Evolutionary conservation across 2,888 invertebrate genomes (phyloP), one percentile per base, ranked within the genome.

Genomic region (Orthosia gracilis): DNA sequence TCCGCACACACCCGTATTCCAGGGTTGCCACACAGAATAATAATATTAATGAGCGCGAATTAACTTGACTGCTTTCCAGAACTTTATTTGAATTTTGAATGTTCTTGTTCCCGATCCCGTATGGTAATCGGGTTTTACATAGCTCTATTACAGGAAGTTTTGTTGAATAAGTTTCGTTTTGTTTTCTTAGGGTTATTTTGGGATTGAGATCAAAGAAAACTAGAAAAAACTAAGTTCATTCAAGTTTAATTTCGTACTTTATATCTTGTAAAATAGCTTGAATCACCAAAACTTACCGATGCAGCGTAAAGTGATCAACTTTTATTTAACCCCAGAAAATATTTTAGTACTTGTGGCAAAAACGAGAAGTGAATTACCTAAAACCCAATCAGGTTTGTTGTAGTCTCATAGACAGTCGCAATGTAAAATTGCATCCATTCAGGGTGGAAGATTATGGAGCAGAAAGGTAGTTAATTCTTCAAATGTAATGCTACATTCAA

Each of bases 1-100:
- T 86, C 78, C 78, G 64, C 40, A 65, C 23, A 65, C 54, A 63
- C 73, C 59, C 54, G 62, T 69, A 58, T 78, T 66, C 61, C 76
- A 64, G 85, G 76, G 85, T 84, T 86, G 78, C 85, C 82, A 84
- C 23, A 18, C 40, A 21, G 58, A 70, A 72, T 52, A 71, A 83
- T 78, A 82, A 82, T 65, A 68, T 69, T 76, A 78, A 82, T 76
- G 82, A 62, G 64, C 40, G 45, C 31, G 82, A 81, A 67, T 75
- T 75, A 67, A 81, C 40, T 75, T 50, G 4, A 65, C 54, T 61
- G 64, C 23, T 13, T 63, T 58, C 57, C 1, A 18, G 40, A 78
- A 78, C 52, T 82, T 82, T 68, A 78, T 68, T 69, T n/a, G 7
- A 69, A 57, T 62, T 68, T 69, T n/a, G 7, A 69, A 57, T 62